Percentiles rank a stretch among this genome's conserved stretches.
These are phyloP conservation scores for Drosophila subobscura DNA, from an alignment of 1,140 invertebrate genomes.

Conservation along the genomic window DNA sequence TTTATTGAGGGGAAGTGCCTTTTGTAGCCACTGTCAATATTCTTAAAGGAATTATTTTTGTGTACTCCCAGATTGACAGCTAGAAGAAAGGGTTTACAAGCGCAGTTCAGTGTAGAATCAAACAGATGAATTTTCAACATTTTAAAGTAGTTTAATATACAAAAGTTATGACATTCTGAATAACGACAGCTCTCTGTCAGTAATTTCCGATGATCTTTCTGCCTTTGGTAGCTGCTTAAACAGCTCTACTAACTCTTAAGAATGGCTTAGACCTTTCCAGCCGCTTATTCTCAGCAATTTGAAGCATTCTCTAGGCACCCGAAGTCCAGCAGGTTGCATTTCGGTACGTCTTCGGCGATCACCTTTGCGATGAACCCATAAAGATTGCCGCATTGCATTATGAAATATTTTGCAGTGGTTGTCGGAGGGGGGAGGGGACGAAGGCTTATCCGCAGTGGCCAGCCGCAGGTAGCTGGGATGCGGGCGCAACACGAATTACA, in stretches of 20 bases:
- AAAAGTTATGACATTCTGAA: too few relatives aligned
- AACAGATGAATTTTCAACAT: too few relatives aligned
- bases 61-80: too few relatives aligned
- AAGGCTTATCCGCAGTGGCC: conserved; percentile 40
- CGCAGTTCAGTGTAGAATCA: too few relatives aligned
- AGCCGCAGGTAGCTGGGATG: conserved; percentile 70
- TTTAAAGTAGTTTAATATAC: too few relatives aligned
- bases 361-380: conserved; percentile 78
- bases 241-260: conserved; percentile 15
- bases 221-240: background rate
- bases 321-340: conserved; percentile 70
- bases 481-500: conserved; percentile 81
- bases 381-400: conserved; percentile 75
- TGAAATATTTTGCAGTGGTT: conserved; percentile 58
- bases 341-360: conserved; percentile 54
- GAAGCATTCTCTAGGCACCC: conserved; percentile 45
- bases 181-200: too few relatives aligned
- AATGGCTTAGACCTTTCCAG: conserved; percentile 10
- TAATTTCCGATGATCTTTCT: too few relatives aligned
- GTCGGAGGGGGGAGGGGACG: conserved; percentile 5
- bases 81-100: too few relatives aligned
- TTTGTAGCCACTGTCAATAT: background rate
- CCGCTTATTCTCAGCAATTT: conserved; percentile 25
- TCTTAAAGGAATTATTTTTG: too few relatives aligned
- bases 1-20: background rate